phyloP scores from a whole-genome alignment of 1,140 invertebrate genomes.

The Venturia canescens region DNA sequence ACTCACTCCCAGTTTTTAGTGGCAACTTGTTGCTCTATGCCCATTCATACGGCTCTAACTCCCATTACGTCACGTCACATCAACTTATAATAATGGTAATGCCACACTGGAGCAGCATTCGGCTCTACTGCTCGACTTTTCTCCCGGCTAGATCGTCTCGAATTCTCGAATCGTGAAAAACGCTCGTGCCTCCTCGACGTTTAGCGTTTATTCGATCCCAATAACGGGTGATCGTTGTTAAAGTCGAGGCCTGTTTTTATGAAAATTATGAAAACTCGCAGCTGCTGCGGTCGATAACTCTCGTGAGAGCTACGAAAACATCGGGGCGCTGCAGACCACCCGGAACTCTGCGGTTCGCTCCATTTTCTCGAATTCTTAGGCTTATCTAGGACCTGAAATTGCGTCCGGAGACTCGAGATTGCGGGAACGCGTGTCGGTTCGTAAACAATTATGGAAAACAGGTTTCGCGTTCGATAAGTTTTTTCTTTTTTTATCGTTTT shows the following conservation, averaged over 20 bases:
- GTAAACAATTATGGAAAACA: too few species aligned
- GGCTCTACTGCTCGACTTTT: constrained; percentile 40
- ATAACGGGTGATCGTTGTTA: neutral
- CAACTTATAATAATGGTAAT: constrained; percentile 78
- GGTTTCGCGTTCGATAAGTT: too few species aligned
- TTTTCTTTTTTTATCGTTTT: too few species aligned
- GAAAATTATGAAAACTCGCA: neutral
- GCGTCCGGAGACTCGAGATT: too few species aligned
- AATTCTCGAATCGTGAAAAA: constrained; percentile 70
- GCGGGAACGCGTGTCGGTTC: too few species aligned
- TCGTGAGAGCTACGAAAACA: too few species aligned
- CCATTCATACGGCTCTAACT: constrained; percentile 77
- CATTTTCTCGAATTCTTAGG: too few species aligned
- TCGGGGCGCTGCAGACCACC: too few species aligned
- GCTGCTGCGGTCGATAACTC: too few species aligned
- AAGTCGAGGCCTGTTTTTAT: too few species aligned
- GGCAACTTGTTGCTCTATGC: constrained; percentile 77
- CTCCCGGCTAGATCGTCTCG: constrained; percentile 44
- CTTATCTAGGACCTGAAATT: too few species aligned
- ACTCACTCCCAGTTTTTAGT: constrained; percentile 78
- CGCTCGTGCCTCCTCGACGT: constrained; percentile 62
- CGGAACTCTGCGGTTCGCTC: too few species aligned
- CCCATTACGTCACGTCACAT: constrained; percentile 77
- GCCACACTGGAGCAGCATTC: constrained; percentile 18
- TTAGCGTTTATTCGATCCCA: neutral